A percentile compares a stretch with the other conserved stretches of the same genome.
Conservation (phyloP, 2,888 invertebrate species). For the Rhodophaea formosa region DNA sequence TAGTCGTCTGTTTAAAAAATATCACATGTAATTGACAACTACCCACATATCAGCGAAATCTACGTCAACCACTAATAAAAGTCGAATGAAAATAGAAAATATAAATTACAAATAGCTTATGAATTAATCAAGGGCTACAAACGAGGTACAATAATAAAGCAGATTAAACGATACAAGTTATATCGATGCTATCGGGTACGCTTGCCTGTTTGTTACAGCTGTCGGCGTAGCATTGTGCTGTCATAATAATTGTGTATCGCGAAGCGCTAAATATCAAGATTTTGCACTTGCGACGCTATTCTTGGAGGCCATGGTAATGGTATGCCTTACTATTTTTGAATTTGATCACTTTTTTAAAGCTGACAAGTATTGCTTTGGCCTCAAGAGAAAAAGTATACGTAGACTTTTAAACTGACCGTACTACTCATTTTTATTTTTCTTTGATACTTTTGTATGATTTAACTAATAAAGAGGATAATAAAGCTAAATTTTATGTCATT, state of each 20-base stretch:
- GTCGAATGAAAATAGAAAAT: constrained; percentile 17
- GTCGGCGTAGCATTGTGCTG: constrained; percentile 63
- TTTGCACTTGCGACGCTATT: constrained; percentile 48
- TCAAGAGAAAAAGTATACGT: too few species aligned
- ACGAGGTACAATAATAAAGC: constrained; percentile 47
- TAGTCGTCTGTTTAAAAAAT: constrained; percentile 20
- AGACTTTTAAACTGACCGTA: too few species aligned
- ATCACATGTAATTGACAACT: constrained; percentile 7
- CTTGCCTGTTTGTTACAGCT: constrained; percentile 51
- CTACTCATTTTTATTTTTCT: too few species aligned
- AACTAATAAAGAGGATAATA: too few species aligned
- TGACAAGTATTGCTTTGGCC: too few species aligned
- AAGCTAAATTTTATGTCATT: neutral
- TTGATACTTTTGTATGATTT: too few species aligned
- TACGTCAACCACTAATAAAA: constrained; percentile 14
- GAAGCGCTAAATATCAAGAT: constrained; percentile 61
- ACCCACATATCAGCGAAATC: constrained; percentile 8
- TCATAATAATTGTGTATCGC: constrained; percentile 72
- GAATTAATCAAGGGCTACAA: constrained; percentile 28
- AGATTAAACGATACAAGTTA: constrained; percentile 51
- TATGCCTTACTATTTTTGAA: neutral
- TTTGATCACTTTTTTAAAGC: too few species aligned
- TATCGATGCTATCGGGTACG: constrained; percentile 50
- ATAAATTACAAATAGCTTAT: constrained; percentile 20
- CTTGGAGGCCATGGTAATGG: constrained; percentile 27